Conservation (phyloP, 2,797 vertebrate genomes). For the Pteronotus mesoamericanus region DNA sequence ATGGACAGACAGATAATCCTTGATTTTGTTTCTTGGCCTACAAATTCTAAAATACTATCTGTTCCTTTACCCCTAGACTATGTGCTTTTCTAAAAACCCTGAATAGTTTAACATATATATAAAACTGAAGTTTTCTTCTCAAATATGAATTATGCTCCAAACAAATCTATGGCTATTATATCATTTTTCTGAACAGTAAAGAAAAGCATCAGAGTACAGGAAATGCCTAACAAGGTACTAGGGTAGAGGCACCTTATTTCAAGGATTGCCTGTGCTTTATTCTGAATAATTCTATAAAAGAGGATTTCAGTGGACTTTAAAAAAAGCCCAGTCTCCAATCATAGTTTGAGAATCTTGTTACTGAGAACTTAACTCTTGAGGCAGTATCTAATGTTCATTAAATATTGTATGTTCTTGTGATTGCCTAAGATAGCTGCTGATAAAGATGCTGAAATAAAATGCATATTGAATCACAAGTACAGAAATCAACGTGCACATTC, state of each 20-base stretch:
- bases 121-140: background rate
- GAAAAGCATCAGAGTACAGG: background rate
- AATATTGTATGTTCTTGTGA: background rate
- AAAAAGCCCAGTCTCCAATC: background rate
- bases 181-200: background rate
- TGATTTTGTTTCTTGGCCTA: background rate
- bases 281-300: background rate
- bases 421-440: background rate
- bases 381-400: background rate
- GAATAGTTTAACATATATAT: background rate
- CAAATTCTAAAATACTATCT: background rate
- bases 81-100: background rate
- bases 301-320: background rate
- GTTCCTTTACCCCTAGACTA: background rate
- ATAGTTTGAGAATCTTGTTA: background rate
- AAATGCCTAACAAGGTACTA: background rate
- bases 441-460: background rate
- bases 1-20: background rate
- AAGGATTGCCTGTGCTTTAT: background rate
- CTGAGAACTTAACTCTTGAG: background rate
- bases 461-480: background rate
- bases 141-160: background rate
- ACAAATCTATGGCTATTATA: background rate
- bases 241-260: background rate
- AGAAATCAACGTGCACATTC: constrained; percentile 30